Evolutionary conservation across 2,888 invertebrate genomes (phyloP).

Genomic region (Tigriopus californicus): DNA sequence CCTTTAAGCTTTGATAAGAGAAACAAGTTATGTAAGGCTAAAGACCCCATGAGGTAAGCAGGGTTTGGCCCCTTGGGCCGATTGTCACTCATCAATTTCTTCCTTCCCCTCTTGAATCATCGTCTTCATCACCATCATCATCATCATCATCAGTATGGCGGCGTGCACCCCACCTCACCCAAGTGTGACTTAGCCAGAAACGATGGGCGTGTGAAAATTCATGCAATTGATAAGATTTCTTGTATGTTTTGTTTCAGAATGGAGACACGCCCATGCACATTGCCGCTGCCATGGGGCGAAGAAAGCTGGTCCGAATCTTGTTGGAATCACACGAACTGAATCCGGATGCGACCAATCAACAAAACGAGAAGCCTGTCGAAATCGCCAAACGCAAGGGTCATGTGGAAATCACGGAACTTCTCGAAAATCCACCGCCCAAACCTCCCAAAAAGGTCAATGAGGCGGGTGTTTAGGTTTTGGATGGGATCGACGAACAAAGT

Average conservation of each 20-base stretch:
- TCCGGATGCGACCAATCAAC: slow-evolving; percentile 45
- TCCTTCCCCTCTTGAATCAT: no score
- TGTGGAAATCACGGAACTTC: slow-evolving; percentile 58
- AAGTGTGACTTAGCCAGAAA: no score
- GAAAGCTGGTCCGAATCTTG: slow-evolving; percentile 73
- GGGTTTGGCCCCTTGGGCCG: no score
- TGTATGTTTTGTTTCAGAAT: slow-evolving; percentile 36
- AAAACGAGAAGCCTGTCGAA: slow-evolving; percentile 70
- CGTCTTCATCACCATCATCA: no score
- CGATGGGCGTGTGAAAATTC: no score
- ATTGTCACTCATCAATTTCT: no score
- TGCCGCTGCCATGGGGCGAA: slow-evolving; percentile 74
- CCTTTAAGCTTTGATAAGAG: no score
- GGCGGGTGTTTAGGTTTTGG: slow-evolving; percentile 27
- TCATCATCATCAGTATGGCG: no score
- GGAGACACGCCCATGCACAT: slow-evolving; percentile 88
- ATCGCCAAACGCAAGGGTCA: slow-evolving; percentile 72
- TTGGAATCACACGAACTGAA: slow-evolving; percentile 64
- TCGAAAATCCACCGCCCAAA: slow-evolving; percentile 34
- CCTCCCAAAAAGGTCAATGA: slow-evolving; percentile 1
- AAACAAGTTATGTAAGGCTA: no score
- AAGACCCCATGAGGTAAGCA: no score
- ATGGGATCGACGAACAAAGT: slow-evolving; percentile 23
- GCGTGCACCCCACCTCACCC: no score
- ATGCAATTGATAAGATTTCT: background rate